Evolutionary conservation across 1,140 invertebrate genomes (phyloP).

Genomic region (Drosophila orena): DNA sequence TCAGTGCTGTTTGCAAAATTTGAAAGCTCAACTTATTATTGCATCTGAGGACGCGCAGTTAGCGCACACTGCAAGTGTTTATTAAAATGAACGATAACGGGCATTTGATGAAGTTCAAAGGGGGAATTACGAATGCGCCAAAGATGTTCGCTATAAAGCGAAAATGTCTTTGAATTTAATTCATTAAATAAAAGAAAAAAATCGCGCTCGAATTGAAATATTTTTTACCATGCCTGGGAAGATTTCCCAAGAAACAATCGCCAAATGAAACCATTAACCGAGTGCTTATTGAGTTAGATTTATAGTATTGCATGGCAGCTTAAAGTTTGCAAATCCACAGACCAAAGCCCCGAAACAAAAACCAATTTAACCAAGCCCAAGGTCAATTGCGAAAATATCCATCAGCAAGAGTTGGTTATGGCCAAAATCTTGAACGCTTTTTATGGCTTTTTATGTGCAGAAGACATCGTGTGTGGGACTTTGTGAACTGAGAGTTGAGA

Average conservation of each 20-base stretch:
- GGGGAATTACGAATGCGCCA: too few relatives aligned
- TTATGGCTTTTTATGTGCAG: constrained; percentile 32
- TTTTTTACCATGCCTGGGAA: constrained; percentile 9
- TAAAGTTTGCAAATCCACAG: constrained; percentile 9
- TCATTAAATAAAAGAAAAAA: neutral
- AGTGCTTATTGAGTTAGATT: constrained; percentile 15
- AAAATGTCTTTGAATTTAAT: neutral
- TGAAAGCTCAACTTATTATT: constrained; percentile 2
- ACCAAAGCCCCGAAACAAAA: constrained; percentile 20
- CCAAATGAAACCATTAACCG: constrained; percentile 10
- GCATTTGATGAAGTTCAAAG: too few relatives aligned
- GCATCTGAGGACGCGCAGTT: neutral
- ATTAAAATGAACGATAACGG: neutral
- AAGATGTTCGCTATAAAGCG: too few relatives aligned
- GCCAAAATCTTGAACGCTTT: constrained; percentile 49
- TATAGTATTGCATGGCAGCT: constrained; percentile 25
- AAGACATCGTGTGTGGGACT: constrained; percentile 33
- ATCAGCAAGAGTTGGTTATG: constrained; percentile 35
- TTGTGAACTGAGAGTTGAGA: constrained; percentile 13
- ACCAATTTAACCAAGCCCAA: constrained; percentile 21
- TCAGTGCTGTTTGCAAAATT: neutral
- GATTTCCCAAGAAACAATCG: constrained; percentile 9
- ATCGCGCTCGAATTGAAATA: neutral
- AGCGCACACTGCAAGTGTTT: neutral
- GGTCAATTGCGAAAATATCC: constrained; percentile 50